Conservation (phyloP, 92 coral and sea anemone genomes). For the Phenganax marumi region DNA sequence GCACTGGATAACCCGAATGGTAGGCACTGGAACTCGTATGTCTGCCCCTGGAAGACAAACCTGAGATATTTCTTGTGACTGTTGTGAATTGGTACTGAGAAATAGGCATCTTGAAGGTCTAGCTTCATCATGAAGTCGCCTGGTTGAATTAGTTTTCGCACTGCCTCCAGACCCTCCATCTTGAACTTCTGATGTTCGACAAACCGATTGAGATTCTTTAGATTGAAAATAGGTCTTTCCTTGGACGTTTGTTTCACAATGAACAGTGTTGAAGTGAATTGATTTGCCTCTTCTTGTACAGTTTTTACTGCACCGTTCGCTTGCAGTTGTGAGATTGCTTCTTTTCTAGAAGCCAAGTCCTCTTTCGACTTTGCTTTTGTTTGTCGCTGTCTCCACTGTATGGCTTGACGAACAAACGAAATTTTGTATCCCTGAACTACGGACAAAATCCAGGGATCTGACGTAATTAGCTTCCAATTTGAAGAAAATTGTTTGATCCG, state of each 20-base stretch:
- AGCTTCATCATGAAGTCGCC: slow-evolving; percentile 31
- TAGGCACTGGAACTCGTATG: slow-evolving; percentile 37
- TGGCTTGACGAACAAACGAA: slow-evolving; percentile 21
- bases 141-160: slow-evolving; percentile 21
- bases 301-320: not conserved
- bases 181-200: slow-evolving; percentile 39
- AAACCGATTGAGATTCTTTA: slow-evolving; percentile 36
- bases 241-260: slow-evolving; percentile 17
- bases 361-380: slow-evolving; percentile 29
- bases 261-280: slow-evolving; percentile 38
- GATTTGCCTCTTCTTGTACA: not conserved
- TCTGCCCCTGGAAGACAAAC: slow-evolving; percentile 27
- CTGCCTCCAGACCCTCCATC: slow-evolving; percentile 46
- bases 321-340: not conserved
- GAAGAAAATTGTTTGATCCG: slow-evolving; percentile 22
- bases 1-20: slow-evolving; percentile 38
- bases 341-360: slow-evolving; percentile 5
- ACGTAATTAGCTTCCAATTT: slow-evolving; percentile 20
- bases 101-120: slow-evolving; percentile 37
- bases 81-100: slow-evolving; percentile 26
- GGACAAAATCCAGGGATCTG: slow-evolving; percentile 27
- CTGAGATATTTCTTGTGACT: slow-evolving; percentile 39
- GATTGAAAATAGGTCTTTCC: slow-evolving; percentile 32
- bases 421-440: slow-evolving; percentile 20
- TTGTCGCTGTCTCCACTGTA: slow-evolving; percentile 27